Conservation (phyloP, 2,797 vertebrate species). For the Hydrophis major region DNA sequence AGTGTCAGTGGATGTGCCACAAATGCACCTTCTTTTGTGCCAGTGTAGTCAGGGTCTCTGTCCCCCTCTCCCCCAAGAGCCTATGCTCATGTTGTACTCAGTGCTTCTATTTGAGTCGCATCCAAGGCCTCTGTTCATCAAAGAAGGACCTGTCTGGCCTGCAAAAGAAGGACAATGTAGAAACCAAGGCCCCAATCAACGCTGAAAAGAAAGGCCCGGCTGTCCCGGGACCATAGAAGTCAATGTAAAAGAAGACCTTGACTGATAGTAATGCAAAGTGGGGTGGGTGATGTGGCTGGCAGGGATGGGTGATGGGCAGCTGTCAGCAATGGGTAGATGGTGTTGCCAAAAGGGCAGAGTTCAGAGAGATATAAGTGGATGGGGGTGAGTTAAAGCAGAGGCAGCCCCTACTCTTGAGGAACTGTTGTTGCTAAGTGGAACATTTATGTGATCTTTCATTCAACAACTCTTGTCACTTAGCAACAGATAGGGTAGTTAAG, state of each 20-base stretch:
- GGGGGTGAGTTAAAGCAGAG: background rate
- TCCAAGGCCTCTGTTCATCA: background rate
- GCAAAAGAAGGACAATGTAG: background rate
- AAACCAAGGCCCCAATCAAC: background rate
- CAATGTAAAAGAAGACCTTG: background rate
- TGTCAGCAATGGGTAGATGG: background rate
- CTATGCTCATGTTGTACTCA: background rate
- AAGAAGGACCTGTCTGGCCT: background rate
- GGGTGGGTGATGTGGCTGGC: background rate
- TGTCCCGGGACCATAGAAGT: background rate
- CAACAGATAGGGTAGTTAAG: background rate
- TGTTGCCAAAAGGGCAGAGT: background rate
- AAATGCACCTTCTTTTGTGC: background rate
- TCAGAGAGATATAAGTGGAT: background rate
- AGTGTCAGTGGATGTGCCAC: background rate
- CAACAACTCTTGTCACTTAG: background rate
- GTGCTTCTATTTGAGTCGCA: background rate
- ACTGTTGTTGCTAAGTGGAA: background rate
- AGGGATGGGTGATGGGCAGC: background rate
- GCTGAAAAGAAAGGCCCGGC: background rate
- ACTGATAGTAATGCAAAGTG: background rate
- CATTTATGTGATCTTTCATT: background rate
- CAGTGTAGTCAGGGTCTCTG: background rate
- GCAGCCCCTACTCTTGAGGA: background rate
- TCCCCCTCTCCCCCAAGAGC: rapidly evolving